Percentiles rank a stretch among this genome's conserved stretches.
These are phyloP conservation scores for Formica aserva DNA, from an alignment of 2,888 invertebrate species.

Conservation along the genomic window DNA sequence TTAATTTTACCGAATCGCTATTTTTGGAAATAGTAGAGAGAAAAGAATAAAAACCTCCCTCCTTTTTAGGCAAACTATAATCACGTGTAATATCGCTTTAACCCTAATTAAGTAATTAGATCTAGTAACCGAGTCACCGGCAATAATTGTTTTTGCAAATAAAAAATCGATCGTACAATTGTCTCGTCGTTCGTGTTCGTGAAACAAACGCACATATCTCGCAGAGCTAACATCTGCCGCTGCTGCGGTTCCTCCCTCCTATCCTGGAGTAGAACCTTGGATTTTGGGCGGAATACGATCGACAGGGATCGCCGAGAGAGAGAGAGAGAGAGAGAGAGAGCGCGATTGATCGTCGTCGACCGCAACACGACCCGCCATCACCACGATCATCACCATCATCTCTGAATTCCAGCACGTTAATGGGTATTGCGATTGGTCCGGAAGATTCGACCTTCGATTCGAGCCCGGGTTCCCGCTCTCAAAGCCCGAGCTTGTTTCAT, in stretches of 20 bases:
- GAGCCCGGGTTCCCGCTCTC: constrained; percentile 21
- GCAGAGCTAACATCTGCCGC: constrained; percentile 25
- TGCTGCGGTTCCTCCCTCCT: constrained; percentile 51
- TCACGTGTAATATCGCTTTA: constrained; percentile 1
- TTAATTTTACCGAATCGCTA: background rate
- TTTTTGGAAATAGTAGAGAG: background rate
- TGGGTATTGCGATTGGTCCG: constrained; percentile 72
- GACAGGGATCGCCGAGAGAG: constrained; percentile 23
- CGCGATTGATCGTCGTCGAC: constrained; percentile 69
- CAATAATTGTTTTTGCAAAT: constrained; percentile 2
- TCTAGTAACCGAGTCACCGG: background rate
- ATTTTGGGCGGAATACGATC: constrained; percentile 59
- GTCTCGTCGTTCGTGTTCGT: background rate
- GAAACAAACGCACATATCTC: constrained; percentile 40
- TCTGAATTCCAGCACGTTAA: constrained; percentile 69
- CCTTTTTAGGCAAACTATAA: background rate
- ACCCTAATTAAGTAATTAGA: background rate
- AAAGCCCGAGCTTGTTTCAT: constrained; percentile 64
- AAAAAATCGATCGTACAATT: constrained; percentile 34
- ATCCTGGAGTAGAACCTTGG: constrained; percentile 60
- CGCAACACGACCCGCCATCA: constrained; percentile 71
- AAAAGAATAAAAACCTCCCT: background rate
- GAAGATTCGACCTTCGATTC: constrained; percentile 71
- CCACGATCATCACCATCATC: constrained; percentile 72
- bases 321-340: constrained; percentile 15